Base-by-base conservation (phyloP, 2,797 vertebrate species). In the Anguilla megastoma region DNA sequence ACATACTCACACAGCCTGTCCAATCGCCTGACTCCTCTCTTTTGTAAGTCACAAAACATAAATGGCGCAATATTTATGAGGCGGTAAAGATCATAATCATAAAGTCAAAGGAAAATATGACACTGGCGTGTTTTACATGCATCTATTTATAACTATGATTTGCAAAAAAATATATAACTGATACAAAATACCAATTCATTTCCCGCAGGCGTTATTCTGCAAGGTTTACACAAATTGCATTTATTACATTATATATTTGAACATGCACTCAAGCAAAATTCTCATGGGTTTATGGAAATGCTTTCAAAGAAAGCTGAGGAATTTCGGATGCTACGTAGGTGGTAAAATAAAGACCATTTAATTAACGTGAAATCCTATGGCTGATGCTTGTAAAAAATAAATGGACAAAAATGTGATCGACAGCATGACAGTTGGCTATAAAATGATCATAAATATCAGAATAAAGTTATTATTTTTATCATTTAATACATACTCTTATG, bases 61-160 rank as follows among this genome's bases (percentile, higher is more conserved):
- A 82, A 82, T 82, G 2, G 79, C 41, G 50, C 41, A 82, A 82
- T 82, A 82, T 45, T 82, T 50, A 82, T 24, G 41, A 82, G n/a
- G 45, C 45, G 9, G 8, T 24, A 9, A 82, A 82, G 79, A 82
- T 82, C 24, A 82, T 24, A 24, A 82, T 82, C 79, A 82, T n/a
- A 82, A 82, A 50, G 2, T 50, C 79, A 82, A 56, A 41, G 87
- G 87, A 85, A 88, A 88, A 84, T 88, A 74, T 85, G 18, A 85
- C 63, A 74, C 5, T 27, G 71, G 82, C 45, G 74, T 74, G 48
- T 41, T 85, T 88, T 74, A 74, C 87, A 45, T 6, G 54, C 58
- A 69, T 85, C 82, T 88, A 84, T 85, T 88, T 88, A 84, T 85
- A 69, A 74, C 82, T 54, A 84, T 71, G 30, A 24, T 71, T n/a